Base-by-base conservation (phyloP, 2,797 vertebrate species). In the Fratercula arctica region DNA sequence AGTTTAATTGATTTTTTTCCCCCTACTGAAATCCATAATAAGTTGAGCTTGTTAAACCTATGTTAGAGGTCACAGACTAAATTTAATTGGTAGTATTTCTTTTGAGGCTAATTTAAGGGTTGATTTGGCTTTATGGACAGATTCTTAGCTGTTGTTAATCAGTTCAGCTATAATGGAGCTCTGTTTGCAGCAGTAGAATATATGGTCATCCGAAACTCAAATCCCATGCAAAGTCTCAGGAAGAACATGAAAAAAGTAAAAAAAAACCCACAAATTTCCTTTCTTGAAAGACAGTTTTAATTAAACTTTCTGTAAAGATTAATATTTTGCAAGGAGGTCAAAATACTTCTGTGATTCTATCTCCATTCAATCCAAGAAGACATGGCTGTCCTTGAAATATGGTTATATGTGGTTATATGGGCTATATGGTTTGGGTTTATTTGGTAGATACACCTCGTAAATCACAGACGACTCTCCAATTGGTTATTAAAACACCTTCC, bases 61-160 rank as follows among this genome's bases (percentile, higher is more conserved):
- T 91, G 92, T 85, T 96, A 91, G 93, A 95, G 95, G 95, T 95
- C 95, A 95, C 35, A 95, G 93, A 96, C 92, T 93, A 88, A 92
- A 89, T 95, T 95, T 96, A 96, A 96, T 95, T 96, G 94, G 95
- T 92, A 90, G 87, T 84, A 95, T 95, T 92, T 95, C 93, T 93
- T 96, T 87, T 96, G 94, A 96, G 73, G 59, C 89, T 90, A 89
- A 97, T 96, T 96, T 96, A 93, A 93, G 79, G 90, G 79, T 86
- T 93, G 94, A 93, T 94, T 97, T 96, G 94, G 68, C 80, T 97
- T 97, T 95, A 96, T 81, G 95, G 85, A 80, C 85, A 90, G 68
- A 82, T 89, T 85, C 90, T 89, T 85, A 89, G 70, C 79, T 91
- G 80, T 76, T 84, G 57, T 90, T 96, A 96, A 97, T 94, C 93